A percentile compares a stretch with the other conserved stretches of the same genome.
Evolutionary conservation across 2,113 vertebrate species (phyloP).

Genomic region (Artemisiospiza belli): DNA sequence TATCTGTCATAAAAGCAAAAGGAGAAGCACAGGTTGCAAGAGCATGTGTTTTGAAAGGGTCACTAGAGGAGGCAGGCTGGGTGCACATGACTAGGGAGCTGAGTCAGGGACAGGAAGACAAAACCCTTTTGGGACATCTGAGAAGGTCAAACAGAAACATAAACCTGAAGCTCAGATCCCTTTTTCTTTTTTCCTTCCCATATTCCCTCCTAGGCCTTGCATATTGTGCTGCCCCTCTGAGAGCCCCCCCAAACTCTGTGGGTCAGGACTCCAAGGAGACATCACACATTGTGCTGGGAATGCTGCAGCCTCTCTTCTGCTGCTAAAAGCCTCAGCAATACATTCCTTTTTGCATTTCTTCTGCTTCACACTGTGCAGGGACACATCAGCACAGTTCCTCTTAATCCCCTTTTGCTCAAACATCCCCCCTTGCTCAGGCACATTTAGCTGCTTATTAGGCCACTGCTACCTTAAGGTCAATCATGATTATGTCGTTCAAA

Average conservation of each 20-base stretch:
- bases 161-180: neutral
- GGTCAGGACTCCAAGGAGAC: neutral
- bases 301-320: neutral
- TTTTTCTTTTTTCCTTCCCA: neutral
- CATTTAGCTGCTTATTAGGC: constrained; percentile 27
- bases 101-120: neutral
- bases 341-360: neutral
- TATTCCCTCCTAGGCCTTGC: neutral
- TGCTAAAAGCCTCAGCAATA: neutral
- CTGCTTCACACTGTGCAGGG: neutral
- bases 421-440: neutral
- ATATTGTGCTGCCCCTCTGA: neutral
- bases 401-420: constrained; percentile 2
- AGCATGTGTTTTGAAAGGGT: neutral
- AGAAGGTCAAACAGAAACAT: neutral
- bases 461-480: neutral
- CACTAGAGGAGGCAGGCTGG: neutral
- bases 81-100: neutral
- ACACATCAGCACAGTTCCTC: neutral
- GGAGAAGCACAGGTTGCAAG: neutral
- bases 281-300: neutral
- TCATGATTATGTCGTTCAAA: neutral
- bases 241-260: neutral
- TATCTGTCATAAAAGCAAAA: neutral
- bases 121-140: neutral